Percentiles rank a stretch among this genome's conserved stretches.
Evolutionary conservation across 2,888 invertebrate species (phyloP).

Genomic region (Cheilosia scutellata): DNA sequence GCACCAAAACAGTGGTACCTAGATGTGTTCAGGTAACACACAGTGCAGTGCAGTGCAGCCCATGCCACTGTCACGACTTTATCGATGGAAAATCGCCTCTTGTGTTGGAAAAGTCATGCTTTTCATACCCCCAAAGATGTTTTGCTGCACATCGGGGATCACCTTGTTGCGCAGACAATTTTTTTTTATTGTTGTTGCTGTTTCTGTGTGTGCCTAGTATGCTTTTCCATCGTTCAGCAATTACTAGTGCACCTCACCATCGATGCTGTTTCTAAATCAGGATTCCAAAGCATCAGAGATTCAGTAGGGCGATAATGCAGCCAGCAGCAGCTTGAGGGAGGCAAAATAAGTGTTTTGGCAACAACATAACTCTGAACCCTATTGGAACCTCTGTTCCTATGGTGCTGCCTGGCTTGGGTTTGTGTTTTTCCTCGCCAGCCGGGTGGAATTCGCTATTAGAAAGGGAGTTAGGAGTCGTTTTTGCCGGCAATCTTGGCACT

Average conservation of each 20-base stretch:
- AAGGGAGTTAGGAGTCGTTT: slow-evolving; percentile 37
- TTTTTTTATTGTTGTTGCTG: slow-evolving; percentile 19
- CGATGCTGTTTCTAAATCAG: slow-evolving; percentile 64
- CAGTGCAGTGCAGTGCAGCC: slow-evolving; percentile 30
- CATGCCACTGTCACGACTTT: slow-evolving; percentile 77
- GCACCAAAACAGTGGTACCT: slow-evolving; percentile 74
- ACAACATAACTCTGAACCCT: slow-evolving; percentile 67
- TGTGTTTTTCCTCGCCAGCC: not conserved
- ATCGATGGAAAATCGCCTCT: slow-evolving; percentile 77
- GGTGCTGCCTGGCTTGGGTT: slow-evolving; percentile 1
- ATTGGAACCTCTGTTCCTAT: slow-evolving; percentile 13
- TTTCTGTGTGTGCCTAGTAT: too few species aligned
- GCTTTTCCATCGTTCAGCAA: slow-evolving; percentile 52
- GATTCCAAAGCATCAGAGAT: slow-evolving; percentile 60
- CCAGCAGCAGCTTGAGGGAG: slow-evolving; percentile 53
- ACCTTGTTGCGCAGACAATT: slow-evolving; percentile 34
- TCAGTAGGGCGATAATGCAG: slow-evolving; percentile 58
- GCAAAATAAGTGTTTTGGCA: slow-evolving; percentile 68
- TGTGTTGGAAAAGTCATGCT: slow-evolving; percentile 78
- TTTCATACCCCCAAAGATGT: slow-evolving; percentile 77
- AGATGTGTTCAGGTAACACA: slow-evolving; percentile 71
- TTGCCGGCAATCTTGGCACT: slow-evolving; percentile 53
- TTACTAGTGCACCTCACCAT: slow-evolving; percentile 68
- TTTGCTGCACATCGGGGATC: slow-evolving; percentile 74
- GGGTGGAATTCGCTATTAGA: slow-evolving; percentile 55